Percentiles rank a stretch among this genome's conserved stretches.
phyloP scores from a whole-genome alignment of 1,140 invertebrate genomes.

The Antheraea pernyi region DNA sequence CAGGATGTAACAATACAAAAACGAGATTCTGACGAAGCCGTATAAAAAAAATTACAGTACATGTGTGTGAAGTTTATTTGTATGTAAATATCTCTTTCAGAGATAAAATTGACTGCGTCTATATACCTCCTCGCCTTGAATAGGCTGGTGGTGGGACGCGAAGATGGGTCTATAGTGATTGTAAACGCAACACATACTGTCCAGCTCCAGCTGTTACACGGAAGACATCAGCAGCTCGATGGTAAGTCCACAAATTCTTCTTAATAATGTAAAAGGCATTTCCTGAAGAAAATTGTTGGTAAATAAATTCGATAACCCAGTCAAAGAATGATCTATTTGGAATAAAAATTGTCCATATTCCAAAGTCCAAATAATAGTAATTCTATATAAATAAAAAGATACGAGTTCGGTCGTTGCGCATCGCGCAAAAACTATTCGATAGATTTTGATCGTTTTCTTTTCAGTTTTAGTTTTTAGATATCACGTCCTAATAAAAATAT shows the following conservation, averaged over 20 bases:
- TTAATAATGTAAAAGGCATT: neutral
- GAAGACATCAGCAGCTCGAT: constrained; percentile 92
- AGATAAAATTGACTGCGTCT: constrained; percentile 92
- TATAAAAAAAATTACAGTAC: neutral
- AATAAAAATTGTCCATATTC: too few relatives aligned
- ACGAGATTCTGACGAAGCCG: neutral
- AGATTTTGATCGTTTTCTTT: too few relatives aligned
- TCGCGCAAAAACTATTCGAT: too few relatives aligned
- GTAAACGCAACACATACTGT: constrained; percentile 97
- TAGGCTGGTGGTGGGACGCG: constrained; percentile 94
- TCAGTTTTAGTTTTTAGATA: too few relatives aligned
- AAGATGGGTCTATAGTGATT: constrained; percentile 98
- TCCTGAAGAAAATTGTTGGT: too few relatives aligned
- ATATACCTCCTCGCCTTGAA: constrained; percentile 97
- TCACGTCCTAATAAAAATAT: too few relatives aligned
- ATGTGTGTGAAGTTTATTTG: constrained; percentile 9
- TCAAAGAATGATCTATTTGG: too few relatives aligned
- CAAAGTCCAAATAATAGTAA: too few relatives aligned
- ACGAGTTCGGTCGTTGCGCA: too few relatives aligned
- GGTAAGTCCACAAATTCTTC: constrained; percentile 76
- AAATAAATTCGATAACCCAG: too few relatives aligned
- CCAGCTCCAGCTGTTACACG: constrained; percentile 95
- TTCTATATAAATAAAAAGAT: too few relatives aligned
- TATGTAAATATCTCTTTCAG: constrained; percentile 49
- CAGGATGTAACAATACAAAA: too few relatives aligned